phyloP scores from a whole-genome alignment of 2,797 vertebrate species.

The Apogon talboti region DNA sequence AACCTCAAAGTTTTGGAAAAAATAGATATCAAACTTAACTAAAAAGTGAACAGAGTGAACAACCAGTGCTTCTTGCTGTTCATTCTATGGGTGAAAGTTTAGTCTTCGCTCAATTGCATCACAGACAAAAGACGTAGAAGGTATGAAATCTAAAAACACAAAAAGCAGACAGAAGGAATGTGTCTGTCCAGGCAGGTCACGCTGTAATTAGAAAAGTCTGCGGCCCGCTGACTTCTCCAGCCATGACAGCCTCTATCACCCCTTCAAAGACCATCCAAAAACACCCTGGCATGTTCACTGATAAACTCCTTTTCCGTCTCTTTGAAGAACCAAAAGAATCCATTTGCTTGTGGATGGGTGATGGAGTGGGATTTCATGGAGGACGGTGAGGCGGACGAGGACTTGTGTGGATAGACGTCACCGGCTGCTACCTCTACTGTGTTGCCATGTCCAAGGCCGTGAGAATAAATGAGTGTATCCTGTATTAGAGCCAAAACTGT shows the following conservation, averaged over 20 bases:
- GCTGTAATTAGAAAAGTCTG: slow-evolving; percentile 77
- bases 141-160: slow-evolving; percentile 46
- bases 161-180: slow-evolving; percentile 69
- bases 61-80: slow-evolving; percentile 7
- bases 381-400: not conserved
- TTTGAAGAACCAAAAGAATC: slow-evolving; percentile 64
- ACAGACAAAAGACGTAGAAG: slow-evolving; percentile 33
- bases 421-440: slow-evolving; percentile 33
- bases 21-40: slow-evolving; percentile 36
- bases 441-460: slow-evolving; percentile 65
- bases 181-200: slow-evolving; percentile 61
- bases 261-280: slow-evolving; percentile 63
- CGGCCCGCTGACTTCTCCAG: slow-evolving; percentile 65
- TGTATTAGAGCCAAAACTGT: no score
- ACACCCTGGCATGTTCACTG: slow-evolving; percentile 60
- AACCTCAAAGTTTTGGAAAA: slow-evolving; percentile 20
- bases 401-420: slow-evolving; percentile 59
- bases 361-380: not conserved
- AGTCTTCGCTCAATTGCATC: slow-evolving; percentile 34
- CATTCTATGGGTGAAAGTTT: slow-evolving; percentile 10
- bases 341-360: slow-evolving; percentile 17
- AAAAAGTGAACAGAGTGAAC: slow-evolving; percentile 23
- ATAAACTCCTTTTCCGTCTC: slow-evolving; percentile 63
- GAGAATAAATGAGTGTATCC: slow-evolving; percentile 18
- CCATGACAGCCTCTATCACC: slow-evolving; percentile 61